Evolutionary conservation across 2,113 vertebrate genomes (phyloP).

Genomic region (Bothrops jararaca): DNA sequence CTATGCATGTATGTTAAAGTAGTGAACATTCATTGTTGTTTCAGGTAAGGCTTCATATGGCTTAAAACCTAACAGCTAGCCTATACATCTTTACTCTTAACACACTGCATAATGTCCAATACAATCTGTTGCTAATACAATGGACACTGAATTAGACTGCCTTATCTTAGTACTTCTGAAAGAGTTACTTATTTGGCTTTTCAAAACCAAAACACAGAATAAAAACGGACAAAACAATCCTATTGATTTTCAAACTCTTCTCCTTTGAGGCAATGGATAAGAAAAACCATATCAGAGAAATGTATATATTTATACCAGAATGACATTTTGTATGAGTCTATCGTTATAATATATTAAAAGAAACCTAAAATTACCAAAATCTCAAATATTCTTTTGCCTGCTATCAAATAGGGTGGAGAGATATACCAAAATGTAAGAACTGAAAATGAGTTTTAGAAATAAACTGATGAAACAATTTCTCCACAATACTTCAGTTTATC

Average conservation of each 20-base stretch:
- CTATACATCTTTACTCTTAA: neutral
- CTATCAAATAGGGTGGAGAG: neutral
- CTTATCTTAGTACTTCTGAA: slow-evolving; percentile 15
- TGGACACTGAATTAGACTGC: neutral
- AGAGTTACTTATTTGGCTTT: slow-evolving; percentile 16
- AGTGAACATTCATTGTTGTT: neutral
- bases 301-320: neutral
- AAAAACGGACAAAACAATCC: neutral
- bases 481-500: neutral
- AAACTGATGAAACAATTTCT: neutral
- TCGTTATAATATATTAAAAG: neutral
- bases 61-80: slow-evolving; percentile 18
- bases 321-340: neutral
- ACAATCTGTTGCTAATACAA: neutral
- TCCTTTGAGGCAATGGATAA: neutral
- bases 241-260: neutral
- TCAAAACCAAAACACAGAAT: slow-evolving; percentile 23
- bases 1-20: slow-evolving; percentile 16
- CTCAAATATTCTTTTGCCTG: neutral
- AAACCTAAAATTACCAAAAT: neutral
- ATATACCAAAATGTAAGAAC: neutral
- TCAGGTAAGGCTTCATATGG: neutral
- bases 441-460: neutral
- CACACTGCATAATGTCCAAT: neutral
- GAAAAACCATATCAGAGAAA: neutral